phyloP scores from a whole-genome alignment of 2,113 vertebrate species.

The Heptranchias perlo region DNA sequence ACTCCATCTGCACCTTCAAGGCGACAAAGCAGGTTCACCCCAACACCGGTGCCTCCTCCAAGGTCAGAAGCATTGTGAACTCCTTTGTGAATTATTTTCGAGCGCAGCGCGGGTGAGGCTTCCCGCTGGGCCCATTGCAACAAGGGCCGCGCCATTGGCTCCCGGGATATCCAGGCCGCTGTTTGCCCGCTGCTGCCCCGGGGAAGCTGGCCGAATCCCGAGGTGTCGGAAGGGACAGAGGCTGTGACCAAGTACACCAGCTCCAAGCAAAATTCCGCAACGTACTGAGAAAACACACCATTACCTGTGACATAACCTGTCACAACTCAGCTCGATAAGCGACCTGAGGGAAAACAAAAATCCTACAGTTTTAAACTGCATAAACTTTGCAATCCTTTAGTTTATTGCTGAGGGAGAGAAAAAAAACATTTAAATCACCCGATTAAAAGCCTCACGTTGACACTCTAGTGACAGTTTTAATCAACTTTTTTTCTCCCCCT shows the following conservation, averaged over 20 bases:
- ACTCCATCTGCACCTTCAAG: not conserved
- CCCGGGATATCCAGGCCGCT: too few species aligned
- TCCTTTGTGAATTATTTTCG: not conserved
- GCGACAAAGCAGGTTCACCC: too few species aligned
- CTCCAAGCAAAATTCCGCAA: not conserved
- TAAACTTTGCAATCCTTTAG: not conserved
- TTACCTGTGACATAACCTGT: not conserved
- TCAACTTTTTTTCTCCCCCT: not conserved
- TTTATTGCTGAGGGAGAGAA: not conserved
- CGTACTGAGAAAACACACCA: not conserved
- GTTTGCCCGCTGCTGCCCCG: not conserved
- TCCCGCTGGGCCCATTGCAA: too few species aligned
- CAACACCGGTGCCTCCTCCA: not conserved
- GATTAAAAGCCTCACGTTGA: conserved; percentile 16
- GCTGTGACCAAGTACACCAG: not conserved
- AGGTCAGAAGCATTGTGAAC: not conserved
- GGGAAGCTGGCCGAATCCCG: not conserved
- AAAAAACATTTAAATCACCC: not conserved
- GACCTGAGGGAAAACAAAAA: not conserved
- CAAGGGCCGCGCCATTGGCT: too few species aligned
- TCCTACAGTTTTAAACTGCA: not conserved
- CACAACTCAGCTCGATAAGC: not conserved
- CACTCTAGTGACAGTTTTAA: conserved; percentile 11
- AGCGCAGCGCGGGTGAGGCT: too few species aligned
- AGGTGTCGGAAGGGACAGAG: not conserved